phyloP scores from a whole-genome alignment of 1,140 invertebrate species.

The Plectrocnemia conspersa region DNA sequence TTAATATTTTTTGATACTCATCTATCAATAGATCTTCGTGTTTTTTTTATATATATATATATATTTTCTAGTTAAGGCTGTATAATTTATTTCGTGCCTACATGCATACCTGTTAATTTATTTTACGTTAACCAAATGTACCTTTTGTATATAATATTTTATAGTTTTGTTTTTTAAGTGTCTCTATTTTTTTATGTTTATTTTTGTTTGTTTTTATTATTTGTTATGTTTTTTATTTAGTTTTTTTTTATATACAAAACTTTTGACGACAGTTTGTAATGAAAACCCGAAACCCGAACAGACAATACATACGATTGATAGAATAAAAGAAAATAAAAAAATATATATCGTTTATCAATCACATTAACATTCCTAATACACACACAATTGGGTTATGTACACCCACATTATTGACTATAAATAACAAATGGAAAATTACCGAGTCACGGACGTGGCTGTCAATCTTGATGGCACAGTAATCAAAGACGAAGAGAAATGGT shows the following conservation, averaged over 20 bases:
- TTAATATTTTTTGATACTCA: too few species aligned
- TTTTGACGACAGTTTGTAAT: slow-evolving; percentile 11
- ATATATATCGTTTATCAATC: too few species aligned
- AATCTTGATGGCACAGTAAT: too few species aligned
- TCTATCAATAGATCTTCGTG: too few species aligned
- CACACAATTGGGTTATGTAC: too few species aligned
- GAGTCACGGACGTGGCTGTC: too few species aligned
- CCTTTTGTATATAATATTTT: slow-evolving; percentile 33
- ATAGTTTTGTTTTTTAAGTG: slow-evolving; percentile 27
- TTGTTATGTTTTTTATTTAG: slow-evolving; percentile 26
- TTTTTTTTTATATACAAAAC: slow-evolving; percentile 25
- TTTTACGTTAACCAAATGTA: slow-evolving; percentile 29
- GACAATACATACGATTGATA: slow-evolving; percentile 33
- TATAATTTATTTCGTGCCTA: slow-evolving; percentile 31
- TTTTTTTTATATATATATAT: slow-evolving; percentile 25
- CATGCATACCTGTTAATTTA: slow-evolving; percentile 30
- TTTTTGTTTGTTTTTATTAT: slow-evolving; percentile 27
- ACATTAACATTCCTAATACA: too few species aligned
- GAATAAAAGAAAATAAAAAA: slow-evolving; percentile 27
- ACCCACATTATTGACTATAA: too few species aligned
- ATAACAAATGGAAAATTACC: too few species aligned
- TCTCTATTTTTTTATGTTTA: slow-evolving; percentile 25
- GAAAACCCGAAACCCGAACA: slow-evolving; percentile 23
- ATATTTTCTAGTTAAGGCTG: slow-evolving; percentile 30
- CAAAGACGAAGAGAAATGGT: too few species aligned